Evolutionary conservation across 2,797 vertebrate species (phyloP), one percentile per base, ranked within the genome.

Genomic region (Octomys mimax): DNA sequence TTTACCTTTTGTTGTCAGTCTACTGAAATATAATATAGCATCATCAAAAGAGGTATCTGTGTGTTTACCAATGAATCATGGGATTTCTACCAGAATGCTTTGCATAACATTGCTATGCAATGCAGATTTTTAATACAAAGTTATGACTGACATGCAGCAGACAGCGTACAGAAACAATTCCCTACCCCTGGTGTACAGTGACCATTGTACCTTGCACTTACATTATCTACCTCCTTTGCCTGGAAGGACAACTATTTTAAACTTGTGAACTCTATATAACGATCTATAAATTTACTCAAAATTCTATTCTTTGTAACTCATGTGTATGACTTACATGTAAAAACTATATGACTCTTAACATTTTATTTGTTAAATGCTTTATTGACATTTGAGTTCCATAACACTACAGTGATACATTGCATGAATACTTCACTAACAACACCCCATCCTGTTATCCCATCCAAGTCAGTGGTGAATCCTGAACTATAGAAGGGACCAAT

Each of bases 321-420:
- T 80, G 39, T 21, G 68, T 21, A 46, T 79, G 42, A 82, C 80
- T 81, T 77, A 13, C 10, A 31, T 28, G 73, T 75, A 54, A 87
- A 75, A 54, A 5, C 12, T 13, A 18, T 24, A 62, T 77, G 18
- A 42, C 59, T 52, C 19, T 83, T 62, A 87, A 68, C 3, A 68
- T 77, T 68, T 80, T 82, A 22, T 71, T 86, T 49, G 18, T 92
- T n/a, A 75, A 89, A 49, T n/a, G 79, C 8, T 24, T 91, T 92
- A 10, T 5, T 64, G 26, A 39, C 18, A 22, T 61, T 87, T 59
- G 62, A 66, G 39, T 70, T 64, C 49, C 26, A 33, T 26, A 66
- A 18, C 33, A 52, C 28, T 71, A 52, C 26, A 73, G 46, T 10
- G 26, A 57, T 49, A 2, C 12, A 68, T 49, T 66, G 21, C 2